Evolutionary conservation across 1,140 invertebrate genomes (phyloP), one percentile per base, ranked within the genome.

Genomic region (Steinernema feltiae): DNA sequence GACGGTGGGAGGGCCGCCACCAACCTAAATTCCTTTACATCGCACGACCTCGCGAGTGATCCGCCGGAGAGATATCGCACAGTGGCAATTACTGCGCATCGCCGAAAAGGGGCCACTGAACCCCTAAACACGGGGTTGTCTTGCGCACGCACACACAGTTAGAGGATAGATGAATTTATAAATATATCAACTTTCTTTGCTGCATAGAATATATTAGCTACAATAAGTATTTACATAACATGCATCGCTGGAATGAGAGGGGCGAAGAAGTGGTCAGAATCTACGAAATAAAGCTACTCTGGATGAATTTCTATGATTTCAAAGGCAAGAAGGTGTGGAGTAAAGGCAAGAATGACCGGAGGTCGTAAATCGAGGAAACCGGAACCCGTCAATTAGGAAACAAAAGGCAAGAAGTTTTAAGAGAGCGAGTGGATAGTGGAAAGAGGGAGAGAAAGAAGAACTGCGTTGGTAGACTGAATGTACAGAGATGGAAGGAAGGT

Each of bases 321-420:
- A 7, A 41, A 41, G 53, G 53, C 53, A 63, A 63, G 53, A 63
- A 27, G 3, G 53, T 15, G 53, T 15, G 24, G 24, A 21, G 12
- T n/a, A 21, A 63, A 63, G 53, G 53, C 53, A 63, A 63, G 53
- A 63, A 3, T 3, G 53, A 27, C 2, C 7, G 15, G 53, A 15
- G 53, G 53, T 63, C 53, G 53, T 63, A 63, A 63, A 7, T 63
- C 53, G 12, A 46, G 24, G 53, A 63, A 63, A 7, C 53, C 53
- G 53, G 53, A 63, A 63, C 53, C 53, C 53, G 53, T 63, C 53
- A 63, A 63, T 17, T 63, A 63, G 53, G 24, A 63, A 21, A 63
- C 35, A 41, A 41, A 41, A 41, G 35, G 35, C 7, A 41, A 41
- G 18, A 41, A 41, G 35, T 18, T 41, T 41, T 7, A 63, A 27